Conservation (phyloP, 2,797 vertebrate species). For the Eupleurogrammus muticus region DNA sequence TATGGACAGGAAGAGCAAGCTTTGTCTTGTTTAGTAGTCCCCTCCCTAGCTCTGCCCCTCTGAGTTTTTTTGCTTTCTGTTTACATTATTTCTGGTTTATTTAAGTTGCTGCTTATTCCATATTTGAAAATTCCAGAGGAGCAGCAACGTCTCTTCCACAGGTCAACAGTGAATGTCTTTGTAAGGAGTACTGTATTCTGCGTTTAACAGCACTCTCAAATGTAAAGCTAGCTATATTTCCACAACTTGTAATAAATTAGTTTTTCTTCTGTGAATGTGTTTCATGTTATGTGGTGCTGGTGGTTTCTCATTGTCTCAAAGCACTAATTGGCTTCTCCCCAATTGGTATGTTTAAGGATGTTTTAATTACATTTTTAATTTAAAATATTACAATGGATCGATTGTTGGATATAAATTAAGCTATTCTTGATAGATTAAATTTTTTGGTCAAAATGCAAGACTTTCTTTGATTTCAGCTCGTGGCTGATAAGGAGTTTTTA, state of each 20-base stretch:
- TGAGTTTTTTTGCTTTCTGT: constrained; percentile 62
- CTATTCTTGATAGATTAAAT: too few relatives aligned
- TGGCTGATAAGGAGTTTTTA: too few relatives aligned
- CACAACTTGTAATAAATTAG: constrained; percentile 73
- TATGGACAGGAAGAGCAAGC: constrained; percentile 22
- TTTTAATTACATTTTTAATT: too few relatives aligned
- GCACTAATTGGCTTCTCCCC: too few relatives aligned
- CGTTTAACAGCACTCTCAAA: constrained; percentile 32
- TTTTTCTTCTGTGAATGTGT: constrained; percentile 44
- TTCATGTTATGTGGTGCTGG: constrained; percentile 1
- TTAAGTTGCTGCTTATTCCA: constrained; percentile 56
- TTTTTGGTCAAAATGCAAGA: too few relatives aligned
- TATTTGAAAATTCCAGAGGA: constrained; percentile 26
- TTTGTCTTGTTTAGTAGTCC: constrained; percentile 28
- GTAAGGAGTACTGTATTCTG: constrained; percentile 40
- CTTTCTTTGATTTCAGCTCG: too few relatives aligned
- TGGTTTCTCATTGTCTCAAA: too few relatives aligned
- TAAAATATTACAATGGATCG: too few relatives aligned
- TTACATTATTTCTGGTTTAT: constrained; percentile 56
- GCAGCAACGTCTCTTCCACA: constrained; percentile 19
- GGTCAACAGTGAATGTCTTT: constrained; percentile 55
- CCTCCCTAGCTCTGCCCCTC: constrained; percentile 6
- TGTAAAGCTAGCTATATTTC: constrained; percentile 55
- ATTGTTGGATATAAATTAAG: too few relatives aligned
- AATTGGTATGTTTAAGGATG: too few relatives aligned